Percentiles rank a stretch among this genome's conserved stretches.
Conservation (phyloP, 2,797 vertebrate species). For the Notamacropus eugenii region DNA sequence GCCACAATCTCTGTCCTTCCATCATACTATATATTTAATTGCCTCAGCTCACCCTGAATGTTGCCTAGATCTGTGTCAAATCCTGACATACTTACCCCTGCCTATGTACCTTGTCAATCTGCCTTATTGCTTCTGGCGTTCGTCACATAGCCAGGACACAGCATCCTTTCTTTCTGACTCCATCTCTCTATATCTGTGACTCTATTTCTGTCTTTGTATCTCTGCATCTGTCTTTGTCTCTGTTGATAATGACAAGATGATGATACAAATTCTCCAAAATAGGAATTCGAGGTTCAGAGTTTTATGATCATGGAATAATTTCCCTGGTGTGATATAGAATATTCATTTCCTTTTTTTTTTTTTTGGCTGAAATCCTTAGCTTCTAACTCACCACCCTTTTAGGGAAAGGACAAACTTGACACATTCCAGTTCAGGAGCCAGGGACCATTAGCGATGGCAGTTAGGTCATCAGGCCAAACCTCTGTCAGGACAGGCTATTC, state of each 20-base stretch:
- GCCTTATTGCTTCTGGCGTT: neutral
- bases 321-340: neutral
- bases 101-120: neutral
- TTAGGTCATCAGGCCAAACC: neutral
- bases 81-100: neutral
- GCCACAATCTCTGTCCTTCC: neutral
- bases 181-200: neutral
- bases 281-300: neutral
- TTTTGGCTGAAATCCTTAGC: neutral
- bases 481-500: neutral
- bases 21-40: neutral
- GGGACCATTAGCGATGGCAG: neutral
- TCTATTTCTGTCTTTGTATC: neutral
- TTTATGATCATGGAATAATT: neutral
- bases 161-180: neutral
- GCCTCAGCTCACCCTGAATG: neutral
- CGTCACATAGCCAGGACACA: neutral
- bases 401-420: neutral
- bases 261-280: neutral
- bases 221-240: neutral
- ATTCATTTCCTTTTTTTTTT: neutral
- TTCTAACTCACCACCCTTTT: slow-evolving; percentile 5
- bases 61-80: neutral
- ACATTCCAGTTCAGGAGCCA: neutral
- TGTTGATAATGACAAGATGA: neutral